Percentiles rank a stretch among this genome's conserved stretches.
Evolutionary conservation across 2,797 vertebrate genomes (phyloP).

Genomic region (Sebastolobus alascanus): DNA sequence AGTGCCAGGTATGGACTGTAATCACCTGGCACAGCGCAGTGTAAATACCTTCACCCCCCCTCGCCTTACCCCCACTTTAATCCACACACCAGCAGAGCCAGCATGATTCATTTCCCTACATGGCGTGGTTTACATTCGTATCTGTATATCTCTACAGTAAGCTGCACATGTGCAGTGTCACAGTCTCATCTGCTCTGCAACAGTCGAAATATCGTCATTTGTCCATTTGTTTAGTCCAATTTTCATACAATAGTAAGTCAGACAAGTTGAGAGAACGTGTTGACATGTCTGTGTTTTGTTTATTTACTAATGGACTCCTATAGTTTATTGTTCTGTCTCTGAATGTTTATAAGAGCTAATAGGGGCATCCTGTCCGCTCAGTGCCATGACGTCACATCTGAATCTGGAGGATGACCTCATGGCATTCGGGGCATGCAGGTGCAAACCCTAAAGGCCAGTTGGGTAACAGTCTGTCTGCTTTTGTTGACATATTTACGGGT

Average conservation of each 20-base stretch:
- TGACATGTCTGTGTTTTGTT: slow-evolving; percentile 29
- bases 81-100: slow-evolving; percentile 10
- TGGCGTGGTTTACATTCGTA: slow-evolving; percentile 49
- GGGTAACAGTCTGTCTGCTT: slow-evolving; percentile 59
- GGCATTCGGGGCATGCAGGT: slow-evolving; percentile 63
- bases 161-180: slow-evolving; percentile 17
- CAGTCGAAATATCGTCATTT: slow-evolving; percentile 13
- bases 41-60: slow-evolving; percentile 26
- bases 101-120: slow-evolving; percentile 26
- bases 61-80: background rate
- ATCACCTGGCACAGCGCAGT: slow-evolving; percentile 49
- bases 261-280: background rate
- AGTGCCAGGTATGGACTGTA: slow-evolving; percentile 48
- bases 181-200: slow-evolving; percentile 11
- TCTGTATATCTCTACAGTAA: slow-evolving; percentile 27
- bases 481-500: slow-evolving; percentile 75
- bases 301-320: slow-evolving; percentile 26
- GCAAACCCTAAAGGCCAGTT: slow-evolving; percentile 74
- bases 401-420: slow-evolving; percentile 65
- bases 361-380: slow-evolving; percentile 43
- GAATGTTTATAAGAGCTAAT: slow-evolving; percentile 49
- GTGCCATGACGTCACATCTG: slow-evolving; percentile 41
- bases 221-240: background rate
- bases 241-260: background rate
- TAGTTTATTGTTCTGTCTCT: slow-evolving; percentile 33